phyloP scores from a whole-genome alignment of 2,888 invertebrate species.

The Drosophila paranaensis region DNA sequence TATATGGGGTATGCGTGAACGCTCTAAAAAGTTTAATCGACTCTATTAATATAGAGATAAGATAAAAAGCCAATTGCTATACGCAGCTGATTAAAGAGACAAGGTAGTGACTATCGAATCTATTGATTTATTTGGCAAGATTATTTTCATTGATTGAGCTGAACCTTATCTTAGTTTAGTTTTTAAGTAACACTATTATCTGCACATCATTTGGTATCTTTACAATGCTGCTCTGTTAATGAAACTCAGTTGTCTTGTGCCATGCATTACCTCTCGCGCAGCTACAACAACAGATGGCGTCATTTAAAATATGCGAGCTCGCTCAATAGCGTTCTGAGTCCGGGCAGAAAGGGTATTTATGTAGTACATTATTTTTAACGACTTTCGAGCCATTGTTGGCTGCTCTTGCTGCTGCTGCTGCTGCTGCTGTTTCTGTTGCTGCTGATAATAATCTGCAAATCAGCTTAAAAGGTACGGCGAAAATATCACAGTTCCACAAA shows the following conservation, averaged over 20 bases:
- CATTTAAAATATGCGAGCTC: slow-evolving; percentile 3
- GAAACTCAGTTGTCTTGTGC: slow-evolving; percentile 7
- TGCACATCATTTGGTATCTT: neutral
- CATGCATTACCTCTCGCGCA: slow-evolving; percentile 9
- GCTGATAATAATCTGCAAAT: slow-evolving; percentile 73
- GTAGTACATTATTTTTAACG: slow-evolving; percentile 40
- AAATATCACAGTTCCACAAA: slow-evolving; percentile 53
- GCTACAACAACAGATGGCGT: slow-evolving; percentile 14
- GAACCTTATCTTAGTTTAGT: no score
- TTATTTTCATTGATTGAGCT: neutral
- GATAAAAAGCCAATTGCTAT: neutral
- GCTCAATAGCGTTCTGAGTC: no score
- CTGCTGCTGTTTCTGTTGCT: slow-evolving; percentile 16
- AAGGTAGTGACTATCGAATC: neutral
- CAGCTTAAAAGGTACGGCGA: slow-evolving; percentile 69
- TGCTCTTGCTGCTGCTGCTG: neutral
- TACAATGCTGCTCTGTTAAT: slow-evolving; percentile 8
- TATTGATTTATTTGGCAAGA: neutral
- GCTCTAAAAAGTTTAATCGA: neutral
- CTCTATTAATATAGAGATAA: neutral
- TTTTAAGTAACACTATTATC: neutral
- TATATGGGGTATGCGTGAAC: slow-evolving; percentile 21
- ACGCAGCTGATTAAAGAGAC: neutral
- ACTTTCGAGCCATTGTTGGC: slow-evolving; percentile 18
- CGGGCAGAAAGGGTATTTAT: slow-evolving; percentile 28